phyloP scores from a whole-genome alignment of 2,888 invertebrate genomes.

The Cantharis flavilabris region DNA sequence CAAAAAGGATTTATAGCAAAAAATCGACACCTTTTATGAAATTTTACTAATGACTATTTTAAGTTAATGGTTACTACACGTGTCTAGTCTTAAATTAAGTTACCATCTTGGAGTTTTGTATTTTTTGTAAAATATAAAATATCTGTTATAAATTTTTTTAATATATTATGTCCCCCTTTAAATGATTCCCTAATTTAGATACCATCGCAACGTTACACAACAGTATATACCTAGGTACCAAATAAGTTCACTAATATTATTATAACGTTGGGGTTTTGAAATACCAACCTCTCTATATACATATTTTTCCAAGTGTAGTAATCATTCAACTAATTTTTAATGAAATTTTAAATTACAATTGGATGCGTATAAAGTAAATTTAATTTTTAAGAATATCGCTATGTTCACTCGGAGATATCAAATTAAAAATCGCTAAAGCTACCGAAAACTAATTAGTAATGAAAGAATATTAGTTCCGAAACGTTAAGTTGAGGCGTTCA shows the following conservation, averaged over 20 bases:
- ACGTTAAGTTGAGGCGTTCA: conserved; percentile 47
- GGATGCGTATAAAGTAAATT: not conserved
- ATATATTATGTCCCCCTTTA: not conserved
- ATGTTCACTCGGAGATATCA: conserved; percentile 23
- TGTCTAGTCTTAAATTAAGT: not conserved
- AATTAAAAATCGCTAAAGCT: conserved; percentile 33
- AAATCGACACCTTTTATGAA: not conserved
- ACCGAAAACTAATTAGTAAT: conserved; percentile 46
- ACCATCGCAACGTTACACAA: not conserved
- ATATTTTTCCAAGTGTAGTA: not conserved
- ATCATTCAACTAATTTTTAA: not conserved
- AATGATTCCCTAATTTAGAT: not conserved
- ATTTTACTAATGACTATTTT: not conserved
- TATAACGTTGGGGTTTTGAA: not conserved
- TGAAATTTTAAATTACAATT: not conserved
- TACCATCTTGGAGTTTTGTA: not conserved
- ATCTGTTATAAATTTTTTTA: not conserved
- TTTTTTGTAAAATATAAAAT: not conserved
- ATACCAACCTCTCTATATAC: not conserved
- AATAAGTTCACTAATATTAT: not conserved
- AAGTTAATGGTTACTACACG: not conserved
- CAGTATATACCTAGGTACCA: not conserved
- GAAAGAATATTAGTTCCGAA: conserved; percentile 52
- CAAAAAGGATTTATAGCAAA: not conserved
- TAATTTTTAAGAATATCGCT: not conserved